Evolutionary conservation across 1,140 invertebrate genomes (phyloP).

Genomic region (Zaprionus kolodkinae): DNA sequence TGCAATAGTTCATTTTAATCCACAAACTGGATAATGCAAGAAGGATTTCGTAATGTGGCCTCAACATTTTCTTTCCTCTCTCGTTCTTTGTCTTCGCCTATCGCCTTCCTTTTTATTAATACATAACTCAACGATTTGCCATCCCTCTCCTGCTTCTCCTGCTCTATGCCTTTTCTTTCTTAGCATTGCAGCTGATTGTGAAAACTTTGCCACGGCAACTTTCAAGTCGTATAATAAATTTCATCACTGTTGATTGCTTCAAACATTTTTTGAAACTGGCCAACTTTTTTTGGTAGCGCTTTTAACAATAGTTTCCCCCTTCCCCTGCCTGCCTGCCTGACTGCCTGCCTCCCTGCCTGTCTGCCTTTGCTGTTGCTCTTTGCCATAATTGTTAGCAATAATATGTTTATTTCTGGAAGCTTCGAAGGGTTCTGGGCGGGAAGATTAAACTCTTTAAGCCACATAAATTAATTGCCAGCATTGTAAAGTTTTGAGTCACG

Average conservation of each 20-base stretch:
- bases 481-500: conserved; percentile 59
- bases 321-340: not conserved
- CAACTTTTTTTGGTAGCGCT: conserved; percentile 55
- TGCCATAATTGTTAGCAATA: conserved; percentile 50
- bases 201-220: conserved; percentile 67
- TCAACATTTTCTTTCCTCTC: conserved; percentile 39
- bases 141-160: not conserved
- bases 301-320: conserved; percentile 43
- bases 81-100: conserved; percentile 63
- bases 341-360: not conserved
- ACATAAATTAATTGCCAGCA: conserved; percentile 63
- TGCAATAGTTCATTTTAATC: conserved; percentile 83
- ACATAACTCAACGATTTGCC: conserved; percentile 58
- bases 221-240: conserved; percentile 71
- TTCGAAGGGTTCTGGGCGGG: conserved; percentile 7
- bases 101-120: conserved; percentile 45
- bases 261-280: conserved; percentile 46
- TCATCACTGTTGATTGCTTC: conserved; percentile 69
- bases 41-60: conserved; percentile 78
- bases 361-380: not conserved
- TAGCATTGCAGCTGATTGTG: conserved; percentile 52
- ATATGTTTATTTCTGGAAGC: conserved; percentile 58
- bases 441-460: conserved; percentile 58
- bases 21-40: conserved; percentile 81
- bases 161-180: not conserved